Evolutionary conservation across 2,797 vertebrate species (phyloP), one percentile per base, ranked within the genome.

Genomic region (Rhyacichthys aspro): DNA sequence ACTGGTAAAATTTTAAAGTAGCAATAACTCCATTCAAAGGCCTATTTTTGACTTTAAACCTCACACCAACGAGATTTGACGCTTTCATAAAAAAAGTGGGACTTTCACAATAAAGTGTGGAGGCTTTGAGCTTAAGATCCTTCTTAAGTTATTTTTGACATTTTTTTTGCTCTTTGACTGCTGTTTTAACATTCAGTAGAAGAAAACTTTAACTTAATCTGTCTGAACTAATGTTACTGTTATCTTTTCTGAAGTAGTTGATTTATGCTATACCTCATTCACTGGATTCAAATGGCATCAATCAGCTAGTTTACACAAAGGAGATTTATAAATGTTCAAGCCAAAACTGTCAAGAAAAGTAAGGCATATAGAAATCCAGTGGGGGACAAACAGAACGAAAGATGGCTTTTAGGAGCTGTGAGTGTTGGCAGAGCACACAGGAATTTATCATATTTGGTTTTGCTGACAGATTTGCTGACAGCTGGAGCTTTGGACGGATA

Each of bases 401-500:
- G 41, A 47, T 16, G 43, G 55, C 12, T 49, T 16, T 44, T 66
- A 62, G 33, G 17, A 58, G 37, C 54, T 42, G 60, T 28, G 53
- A 15, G 41, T n/a, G 45, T 59, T 61, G 55, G 55, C 23, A 50
- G 11, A n/a, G 18, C 39, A 37, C 45, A 62, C 10, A 8, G 39
- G 28, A 41, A 59, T 58, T 45, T 10, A 47, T 70, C 63, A 17
- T 42, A 8, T 68, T 16, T 64, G 18, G 43, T 42, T 9, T 43
- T 9, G 3, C 5, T 50, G 33, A 15, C 11, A 41, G 39, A 11
- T 43, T 56, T 28, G 39, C 15, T 66, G 38, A 43, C 50, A 68
- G 60, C 49, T 66, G 43, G n/a, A 11, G 17, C 49, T 55, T 44
- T 37, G 18, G 59, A 50, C 42, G 16, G 55, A 32, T 74, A 19